Percentiles rank a stretch among this genome's conserved stretches.
These are phyloP conservation scores for Pandemis cinnamomeana DNA, from an alignment of 2,888 invertebrate species.

Conservation along the genomic window DNA sequence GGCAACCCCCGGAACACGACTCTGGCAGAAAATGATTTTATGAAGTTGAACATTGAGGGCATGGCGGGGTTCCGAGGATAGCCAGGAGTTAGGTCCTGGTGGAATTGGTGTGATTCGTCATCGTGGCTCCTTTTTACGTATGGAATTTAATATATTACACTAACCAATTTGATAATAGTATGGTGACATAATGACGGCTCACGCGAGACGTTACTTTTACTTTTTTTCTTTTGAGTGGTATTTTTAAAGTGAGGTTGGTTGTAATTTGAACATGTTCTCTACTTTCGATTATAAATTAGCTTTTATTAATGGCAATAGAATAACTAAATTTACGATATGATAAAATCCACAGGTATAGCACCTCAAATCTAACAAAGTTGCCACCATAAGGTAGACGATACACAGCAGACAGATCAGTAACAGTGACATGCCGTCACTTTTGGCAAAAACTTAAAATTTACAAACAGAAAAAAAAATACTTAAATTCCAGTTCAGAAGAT, in stretches of 20 bases:
- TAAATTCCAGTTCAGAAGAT: slow-evolving; percentile 7
- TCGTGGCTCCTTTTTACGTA: slow-evolving; percentile 50
- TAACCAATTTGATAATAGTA: slow-evolving; percentile 45
- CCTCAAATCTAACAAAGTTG: background rate
- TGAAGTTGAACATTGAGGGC: slow-evolving; percentile 54
- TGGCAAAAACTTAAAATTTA: slow-evolving; percentile 1
- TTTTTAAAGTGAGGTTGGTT: slow-evolving; percentile 1
- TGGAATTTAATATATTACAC: slow-evolving; percentile 50
- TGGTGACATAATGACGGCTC: slow-evolving; percentile 61
- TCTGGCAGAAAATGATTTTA: slow-evolving; percentile 52
- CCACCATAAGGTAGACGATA: slow-evolving; percentile 30
- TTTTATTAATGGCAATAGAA: too few relatives aligned
- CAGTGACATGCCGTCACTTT: background rate
- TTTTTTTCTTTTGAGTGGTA: slow-evolving; percentile 44
- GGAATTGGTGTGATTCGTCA: slow-evolving; percentile 51
- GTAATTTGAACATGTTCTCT: background rate
- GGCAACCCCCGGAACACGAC: slow-evolving; percentile 48
- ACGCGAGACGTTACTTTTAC: slow-evolving; percentile 40
- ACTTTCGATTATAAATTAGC: background rate
- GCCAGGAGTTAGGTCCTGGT: background rate
- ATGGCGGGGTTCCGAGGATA: slow-evolving; percentile 57
- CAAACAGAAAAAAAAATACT: background rate
- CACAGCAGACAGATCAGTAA: background rate
- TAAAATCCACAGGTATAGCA: background rate
- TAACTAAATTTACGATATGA: background rate